These are phyloP conservation scores for Lepetodrilus schrolli DNA, from an alignment of 2,888 invertebrate species.

Conservation along the genomic window DNA sequence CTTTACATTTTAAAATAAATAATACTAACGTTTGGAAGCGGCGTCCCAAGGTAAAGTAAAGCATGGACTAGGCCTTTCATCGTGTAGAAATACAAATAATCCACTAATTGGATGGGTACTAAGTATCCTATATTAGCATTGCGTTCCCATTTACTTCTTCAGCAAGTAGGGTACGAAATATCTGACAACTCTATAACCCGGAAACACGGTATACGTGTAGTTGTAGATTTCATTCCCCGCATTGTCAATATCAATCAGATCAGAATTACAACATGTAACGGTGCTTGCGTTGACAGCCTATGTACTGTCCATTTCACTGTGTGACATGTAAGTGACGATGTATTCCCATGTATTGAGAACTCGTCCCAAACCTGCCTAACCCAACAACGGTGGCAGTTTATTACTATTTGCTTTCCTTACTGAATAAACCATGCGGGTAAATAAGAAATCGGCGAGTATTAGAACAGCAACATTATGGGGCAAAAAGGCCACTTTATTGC, in stretches of 20 bases:
- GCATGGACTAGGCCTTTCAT: no score
- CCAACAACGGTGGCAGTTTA: slow-evolving; percentile 18
- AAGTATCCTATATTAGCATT: no score
- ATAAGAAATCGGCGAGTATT: slow-evolving; percentile 17
- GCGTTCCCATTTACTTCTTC: not conserved
- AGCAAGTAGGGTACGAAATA: not conserved
- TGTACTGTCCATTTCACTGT: not conserved
- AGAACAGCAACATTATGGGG: slow-evolving; percentile 11
- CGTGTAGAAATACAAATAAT: no score
- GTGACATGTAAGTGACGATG: not conserved
- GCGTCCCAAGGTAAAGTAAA: no score
- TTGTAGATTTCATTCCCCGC: not conserved
- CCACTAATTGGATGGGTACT: no score
- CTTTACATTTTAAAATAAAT: no score
- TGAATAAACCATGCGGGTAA: slow-evolving; percentile 24
- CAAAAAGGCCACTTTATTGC: slow-evolving; percentile 25
- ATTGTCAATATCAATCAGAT: not conserved
- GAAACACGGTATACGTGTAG: not conserved
- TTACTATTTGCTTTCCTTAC: slow-evolving; percentile 21
- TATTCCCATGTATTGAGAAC: not conserved
- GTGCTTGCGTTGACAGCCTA: not conserved
- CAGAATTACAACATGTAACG: not conserved
- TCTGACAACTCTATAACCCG: not conserved
- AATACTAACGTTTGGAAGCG: no score
- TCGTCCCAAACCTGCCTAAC: not conserved